Conservation (phyloP, 2,888 invertebrate genomes). For the Cryptophagus acutangulus region DNA sequence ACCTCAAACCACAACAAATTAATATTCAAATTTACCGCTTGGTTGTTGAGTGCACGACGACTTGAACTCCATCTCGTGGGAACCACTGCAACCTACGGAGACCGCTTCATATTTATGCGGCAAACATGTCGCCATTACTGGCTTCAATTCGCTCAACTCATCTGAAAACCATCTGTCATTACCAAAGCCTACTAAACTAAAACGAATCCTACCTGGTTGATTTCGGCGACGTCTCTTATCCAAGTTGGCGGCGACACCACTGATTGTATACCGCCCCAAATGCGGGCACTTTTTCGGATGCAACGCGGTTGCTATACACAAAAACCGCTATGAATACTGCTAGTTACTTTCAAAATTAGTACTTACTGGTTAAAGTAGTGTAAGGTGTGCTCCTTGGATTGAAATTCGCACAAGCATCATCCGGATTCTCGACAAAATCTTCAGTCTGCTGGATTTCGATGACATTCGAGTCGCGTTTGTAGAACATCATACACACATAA, state of each 20-base stretch:
- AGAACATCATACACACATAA: conserved; percentile 72
- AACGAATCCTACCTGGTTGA: conserved; percentile 41
- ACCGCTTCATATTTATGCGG: conserved; percentile 54
- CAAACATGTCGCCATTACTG: conserved; percentile 49
- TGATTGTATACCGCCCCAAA: conserved; percentile 61
- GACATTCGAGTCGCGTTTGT: conserved; percentile 64
- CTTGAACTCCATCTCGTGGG: conserved; percentile 58
- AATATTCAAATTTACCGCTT: conserved; percentile 49
- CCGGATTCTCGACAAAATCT: conserved; percentile 53
- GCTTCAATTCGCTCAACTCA: conserved; percentile 24
- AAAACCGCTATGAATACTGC: neutral
- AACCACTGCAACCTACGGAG: conserved; percentile 57
- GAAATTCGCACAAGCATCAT: conserved; percentile 62
- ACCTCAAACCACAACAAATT: neutral
- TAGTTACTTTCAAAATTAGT: conserved; percentile 8
- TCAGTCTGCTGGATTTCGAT: conserved; percentile 67
- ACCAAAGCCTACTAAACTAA: neutral
- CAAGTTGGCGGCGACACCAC: conserved; percentile 19
- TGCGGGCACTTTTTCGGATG: conserved; percentile 64
- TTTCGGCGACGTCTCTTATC: conserved; percentile 51
- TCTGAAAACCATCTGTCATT: conserved; percentile 21
- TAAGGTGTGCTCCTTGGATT: conserved; percentile 52
- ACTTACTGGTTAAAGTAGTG: conserved; percentile 65
- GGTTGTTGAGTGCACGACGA: conserved; percentile 51
- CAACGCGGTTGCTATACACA: conserved; percentile 55